These are phyloP conservation scores for Cryptophagus acutangulus DNA, from an alignment of 2,888 invertebrate species.

Conservation along the genomic window DNA sequence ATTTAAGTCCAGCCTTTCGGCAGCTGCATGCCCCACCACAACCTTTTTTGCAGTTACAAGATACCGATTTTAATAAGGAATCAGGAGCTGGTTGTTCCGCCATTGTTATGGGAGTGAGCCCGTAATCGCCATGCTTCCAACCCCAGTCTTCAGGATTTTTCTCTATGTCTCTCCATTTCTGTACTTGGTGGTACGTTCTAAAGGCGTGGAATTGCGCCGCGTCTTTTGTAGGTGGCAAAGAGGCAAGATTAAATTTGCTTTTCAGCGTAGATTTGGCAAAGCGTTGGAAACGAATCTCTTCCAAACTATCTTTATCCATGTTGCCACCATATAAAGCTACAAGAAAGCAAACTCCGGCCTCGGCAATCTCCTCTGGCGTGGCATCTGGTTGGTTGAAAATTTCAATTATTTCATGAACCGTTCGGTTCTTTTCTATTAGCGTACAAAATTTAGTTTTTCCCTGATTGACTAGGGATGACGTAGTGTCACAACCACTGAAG, in stretches of 20 bases:
- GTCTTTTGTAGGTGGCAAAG: conserved; percentile 4
- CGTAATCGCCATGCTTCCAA: conserved; percentile 10
- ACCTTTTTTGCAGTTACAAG: too few species aligned
- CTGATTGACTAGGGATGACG: conserved; percentile 10
- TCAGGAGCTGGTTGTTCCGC: conserved; percentile 15
- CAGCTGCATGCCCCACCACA: too few species aligned
- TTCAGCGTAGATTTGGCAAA: too few species aligned
- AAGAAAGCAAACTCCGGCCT: conserved; percentile 3
- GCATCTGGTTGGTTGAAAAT: conserved; percentile 10
- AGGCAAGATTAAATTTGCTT: too few species aligned
- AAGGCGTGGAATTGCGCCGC: conserved; percentile 3
- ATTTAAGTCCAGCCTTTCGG: too few species aligned
- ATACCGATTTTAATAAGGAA: conserved; percentile 17
- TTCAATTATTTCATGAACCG: conserved; percentile 10
- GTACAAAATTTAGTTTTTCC: conserved; percentile 11
- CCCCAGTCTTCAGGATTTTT: conserved; percentile 10
- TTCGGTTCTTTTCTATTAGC: conserved; percentile 8
- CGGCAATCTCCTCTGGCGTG: conserved; percentile 7
- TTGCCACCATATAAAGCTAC: too few species aligned
- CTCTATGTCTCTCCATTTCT: too few species aligned
- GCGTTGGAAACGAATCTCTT: too few species aligned
- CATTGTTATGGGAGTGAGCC: conserved; percentile 12
- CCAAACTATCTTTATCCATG: too few species aligned
- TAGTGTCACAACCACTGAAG: too few species aligned
- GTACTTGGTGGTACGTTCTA: conserved; percentile 9